Evolutionary conservation across 2,888 invertebrate species (phyloP).

Genomic region (Polydrusus tereticollis): DNA sequence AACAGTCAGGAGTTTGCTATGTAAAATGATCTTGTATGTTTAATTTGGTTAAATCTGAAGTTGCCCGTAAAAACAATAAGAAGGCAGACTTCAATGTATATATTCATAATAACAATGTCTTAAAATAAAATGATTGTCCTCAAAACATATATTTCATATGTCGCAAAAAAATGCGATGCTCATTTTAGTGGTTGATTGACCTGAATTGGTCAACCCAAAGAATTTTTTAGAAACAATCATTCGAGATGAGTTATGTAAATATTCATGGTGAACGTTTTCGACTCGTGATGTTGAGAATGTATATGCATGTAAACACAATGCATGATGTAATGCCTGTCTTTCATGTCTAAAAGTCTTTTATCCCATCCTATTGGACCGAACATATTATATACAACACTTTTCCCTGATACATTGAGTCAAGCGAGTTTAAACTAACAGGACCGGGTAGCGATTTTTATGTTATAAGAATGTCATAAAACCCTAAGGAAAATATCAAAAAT

Average conservation of each 20-base stretch:
- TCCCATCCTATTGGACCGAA: conserved; percentile 2
- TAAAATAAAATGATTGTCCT: no score
- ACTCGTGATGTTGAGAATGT: conserved; percentile 21
- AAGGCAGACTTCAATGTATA: no score
- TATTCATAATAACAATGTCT: no score
- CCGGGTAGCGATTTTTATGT: not conserved
- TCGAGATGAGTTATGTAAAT: conserved; percentile 2
- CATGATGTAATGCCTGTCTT: conserved; percentile 38
- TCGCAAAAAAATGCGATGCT: no score
- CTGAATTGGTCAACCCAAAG: no score
- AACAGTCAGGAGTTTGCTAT: not conserved
- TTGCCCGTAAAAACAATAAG: no score
- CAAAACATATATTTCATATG: no score
- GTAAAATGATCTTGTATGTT: not conserved
- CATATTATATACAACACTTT: conserved; percentile 4
- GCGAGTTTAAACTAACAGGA: not conserved
- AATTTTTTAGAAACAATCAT: not conserved
- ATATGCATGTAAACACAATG: conserved; percentile 32
- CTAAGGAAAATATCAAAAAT: no score
- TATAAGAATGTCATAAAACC: not conserved
- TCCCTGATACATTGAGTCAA: not conserved
- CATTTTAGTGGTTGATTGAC: no score
- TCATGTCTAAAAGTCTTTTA: conserved; percentile 15
- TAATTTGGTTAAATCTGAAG: no score
- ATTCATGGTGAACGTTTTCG: conserved; percentile 18